phyloP scores from a whole-genome alignment of 1,140 invertebrate genomes.

The Megalonaias nervosa region DNA sequence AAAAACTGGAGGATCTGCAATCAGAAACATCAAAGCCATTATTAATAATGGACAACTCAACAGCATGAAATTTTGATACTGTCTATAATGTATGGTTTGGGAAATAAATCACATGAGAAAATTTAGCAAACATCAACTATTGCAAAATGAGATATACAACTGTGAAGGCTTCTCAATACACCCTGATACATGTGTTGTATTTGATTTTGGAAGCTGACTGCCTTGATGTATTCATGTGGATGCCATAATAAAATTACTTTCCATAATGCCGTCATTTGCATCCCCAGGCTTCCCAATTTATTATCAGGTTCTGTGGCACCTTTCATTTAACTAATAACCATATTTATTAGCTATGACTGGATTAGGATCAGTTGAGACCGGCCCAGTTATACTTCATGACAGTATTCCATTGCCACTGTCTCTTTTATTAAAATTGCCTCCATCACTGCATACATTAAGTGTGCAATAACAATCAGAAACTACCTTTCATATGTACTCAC shows the following conservation, averaged over 20 bases:
- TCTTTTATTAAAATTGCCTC: background rate
- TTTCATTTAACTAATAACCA: too few relatives aligned
- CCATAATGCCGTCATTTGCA: too few relatives aligned
- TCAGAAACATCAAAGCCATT: background rate
- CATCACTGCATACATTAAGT: background rate
- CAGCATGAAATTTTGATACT: background rate
- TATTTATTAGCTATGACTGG: too few relatives aligned
- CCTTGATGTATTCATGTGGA: too few relatives aligned
- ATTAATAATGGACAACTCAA: too few relatives aligned
- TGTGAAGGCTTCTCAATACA: background rate
- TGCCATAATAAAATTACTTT: too few relatives aligned
- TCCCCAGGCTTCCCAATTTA: too few relatives aligned
- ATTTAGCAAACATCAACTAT: background rate
- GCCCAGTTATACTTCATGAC: too few relatives aligned
- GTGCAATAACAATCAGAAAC: background rate
- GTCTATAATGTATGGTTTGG: background rate
- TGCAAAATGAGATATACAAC: background rate
- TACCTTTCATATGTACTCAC: too few relatives aligned
- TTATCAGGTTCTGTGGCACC: too few relatives aligned
- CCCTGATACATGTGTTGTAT: background rate
- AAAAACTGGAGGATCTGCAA: conserved; percentile 49
- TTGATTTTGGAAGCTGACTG: background rate
- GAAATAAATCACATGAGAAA: background rate
- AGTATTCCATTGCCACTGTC: background rate
- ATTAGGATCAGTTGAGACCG: too few relatives aligned